These are phyloP conservation scores for Digitonthophagus gazella DNA, from an alignment of 2,888 invertebrate species.

Conservation along the genomic window DNA sequence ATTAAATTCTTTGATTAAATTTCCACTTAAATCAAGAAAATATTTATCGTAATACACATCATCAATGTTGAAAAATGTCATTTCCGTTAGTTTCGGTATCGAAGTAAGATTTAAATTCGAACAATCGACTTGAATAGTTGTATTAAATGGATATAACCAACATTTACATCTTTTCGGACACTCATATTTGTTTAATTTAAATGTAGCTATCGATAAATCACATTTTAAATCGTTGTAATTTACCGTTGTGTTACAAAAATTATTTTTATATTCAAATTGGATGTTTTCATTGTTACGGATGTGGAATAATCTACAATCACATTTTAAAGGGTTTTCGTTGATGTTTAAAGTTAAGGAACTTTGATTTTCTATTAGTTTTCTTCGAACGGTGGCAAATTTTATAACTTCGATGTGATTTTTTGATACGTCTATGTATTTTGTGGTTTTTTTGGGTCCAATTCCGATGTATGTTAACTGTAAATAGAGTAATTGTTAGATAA, in stretches of 20 bases:
- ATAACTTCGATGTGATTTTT: not conserved
- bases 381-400: not conserved
- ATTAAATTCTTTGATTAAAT: slow-evolving; percentile 25
- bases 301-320: not conserved
- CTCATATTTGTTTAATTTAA: not conserved
- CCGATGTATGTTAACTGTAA: too few relatives aligned
- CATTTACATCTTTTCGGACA: not conserved
- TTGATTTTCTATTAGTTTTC: not conserved
- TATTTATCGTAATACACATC: slow-evolving; percentile 16
- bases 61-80: not conserved
- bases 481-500: too few relatives aligned
- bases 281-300: not conserved
- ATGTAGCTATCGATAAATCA: not conserved
- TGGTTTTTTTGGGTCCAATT: not conserved
- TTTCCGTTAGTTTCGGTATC: not conserved
- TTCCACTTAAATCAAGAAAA: slow-evolving; percentile 39
- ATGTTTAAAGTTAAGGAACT: not conserved
- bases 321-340: not conserved
- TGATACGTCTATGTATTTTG: not conserved
- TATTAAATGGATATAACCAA: not conserved
- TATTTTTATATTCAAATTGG: not conserved
- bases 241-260: not conserved
- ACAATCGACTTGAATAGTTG: not conserved
- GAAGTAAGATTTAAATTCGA: not conserved
- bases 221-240: not conserved